phyloP scores from a whole-genome alignment of 2,797 vertebrate species.

The Chrosomus eos region DNA sequence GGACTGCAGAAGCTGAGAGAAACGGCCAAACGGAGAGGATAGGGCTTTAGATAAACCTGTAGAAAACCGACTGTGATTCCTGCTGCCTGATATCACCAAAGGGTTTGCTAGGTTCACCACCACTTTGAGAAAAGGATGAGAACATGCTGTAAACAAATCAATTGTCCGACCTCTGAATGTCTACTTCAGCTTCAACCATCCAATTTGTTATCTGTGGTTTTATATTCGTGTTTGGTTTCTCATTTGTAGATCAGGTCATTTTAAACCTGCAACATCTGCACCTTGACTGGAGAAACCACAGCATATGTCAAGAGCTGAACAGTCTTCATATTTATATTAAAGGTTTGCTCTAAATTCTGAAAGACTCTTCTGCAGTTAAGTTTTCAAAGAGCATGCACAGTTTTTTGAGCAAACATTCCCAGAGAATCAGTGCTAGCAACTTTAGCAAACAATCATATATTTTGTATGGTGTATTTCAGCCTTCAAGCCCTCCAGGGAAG shows the following conservation, averaged over 20 bases:
- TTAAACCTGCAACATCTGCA: neutral
- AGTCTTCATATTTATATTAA: neutral
- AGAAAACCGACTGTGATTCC: neutral
- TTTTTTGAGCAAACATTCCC: neutral
- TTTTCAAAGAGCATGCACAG: neutral
- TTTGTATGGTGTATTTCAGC: neutral
- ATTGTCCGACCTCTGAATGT: neutral
- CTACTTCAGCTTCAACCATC: neutral
- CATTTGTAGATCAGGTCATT: neutral
- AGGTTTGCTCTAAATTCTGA: neutral
- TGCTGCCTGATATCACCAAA: neutral
- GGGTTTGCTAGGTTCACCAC: neutral
- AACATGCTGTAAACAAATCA: conserved; percentile 12
- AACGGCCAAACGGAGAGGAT: conserved; percentile 49
- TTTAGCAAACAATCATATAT: neutral
- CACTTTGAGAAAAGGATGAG: neutral
- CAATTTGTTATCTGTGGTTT: neutral
- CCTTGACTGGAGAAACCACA: neutral
- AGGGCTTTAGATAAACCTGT: neutral
- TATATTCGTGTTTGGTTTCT: neutral
- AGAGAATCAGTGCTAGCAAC: neutral
- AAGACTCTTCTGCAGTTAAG: neutral
- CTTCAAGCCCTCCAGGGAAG: neutral
- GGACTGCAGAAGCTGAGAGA: conserved; percentile 84
- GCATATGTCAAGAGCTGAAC: neutral